phyloP scores from a whole-genome alignment of 2,888 invertebrate genomes.

The Pyrochroa serraticornis region DNA sequence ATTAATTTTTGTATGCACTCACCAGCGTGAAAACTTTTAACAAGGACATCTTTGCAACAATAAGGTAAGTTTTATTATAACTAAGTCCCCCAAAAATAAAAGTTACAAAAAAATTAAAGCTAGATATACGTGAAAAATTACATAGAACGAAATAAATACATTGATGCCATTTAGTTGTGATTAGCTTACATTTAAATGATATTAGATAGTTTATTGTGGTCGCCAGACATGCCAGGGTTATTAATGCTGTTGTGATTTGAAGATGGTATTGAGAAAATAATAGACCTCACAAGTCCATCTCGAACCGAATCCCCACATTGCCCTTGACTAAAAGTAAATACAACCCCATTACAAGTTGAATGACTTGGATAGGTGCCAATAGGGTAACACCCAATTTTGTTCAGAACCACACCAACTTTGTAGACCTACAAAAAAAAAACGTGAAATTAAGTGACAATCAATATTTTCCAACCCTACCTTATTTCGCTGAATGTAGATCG shows the following conservation, averaged over 20 bases:
- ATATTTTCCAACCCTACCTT: conserved; percentile 61
- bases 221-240: conserved; percentile 41
- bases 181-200: conserved; percentile 37
- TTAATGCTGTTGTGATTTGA: conserved; percentile 35
- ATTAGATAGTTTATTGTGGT: conserved; percentile 43
- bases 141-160: not conserved
- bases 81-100: conserved; percentile 12
- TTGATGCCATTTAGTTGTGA: no score
- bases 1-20: no score
- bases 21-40: no score
- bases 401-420: conserved; percentile 81
- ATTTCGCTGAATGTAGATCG: conserved; percentile 76
- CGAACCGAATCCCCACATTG: conserved; percentile 73
- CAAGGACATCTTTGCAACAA: no score
- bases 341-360: conserved; percentile 72
- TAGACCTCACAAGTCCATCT: conserved; percentile 79
- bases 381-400: conserved; percentile 83
- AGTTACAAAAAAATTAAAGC: conserved; percentile 24
- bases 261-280: conserved; percentile 70
- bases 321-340: conserved; percentile 78
- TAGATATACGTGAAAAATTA: not conserved
- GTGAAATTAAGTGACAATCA: not conserved
- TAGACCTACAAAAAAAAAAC: conserved; percentile 65
- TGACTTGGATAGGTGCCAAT: conserved; percentile 74
- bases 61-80: no score